Base-by-base conservation (phyloP, 92 coral and sea anemone species). In the Scolanthus callimorphus region DNA sequence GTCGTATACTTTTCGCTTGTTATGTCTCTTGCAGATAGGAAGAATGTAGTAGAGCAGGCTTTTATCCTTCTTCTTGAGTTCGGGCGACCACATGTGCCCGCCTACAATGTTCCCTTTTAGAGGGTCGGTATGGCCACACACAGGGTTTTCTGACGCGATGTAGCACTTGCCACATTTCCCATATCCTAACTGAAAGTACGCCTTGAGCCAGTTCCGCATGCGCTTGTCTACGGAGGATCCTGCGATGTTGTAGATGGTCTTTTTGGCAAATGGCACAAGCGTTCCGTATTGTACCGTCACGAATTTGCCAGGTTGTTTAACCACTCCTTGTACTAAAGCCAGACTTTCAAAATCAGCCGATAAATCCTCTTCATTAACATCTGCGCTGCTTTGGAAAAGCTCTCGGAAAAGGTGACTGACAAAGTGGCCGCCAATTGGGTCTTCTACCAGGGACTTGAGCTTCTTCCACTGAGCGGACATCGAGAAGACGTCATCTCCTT, bases 341-440 rank as follows among this genome's bases (percentile, higher is more conserved):
- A n/a, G n/a, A n/a, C n/a, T n/a, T n/a, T n/a, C n/a, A n/a, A n/a
- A n/a, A n/a, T n/a, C 1, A 51, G 10, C 21, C 26, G 23, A 0
- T 4, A 20, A 17, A 25, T 51, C 58, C 58, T 51, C 58, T 4
- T 25, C 31, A 21, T 22, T 38, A n/a, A n/a, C n/a, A 21, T 51
- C 58, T 22, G 2, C 58, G 37, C 58, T 26, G 20, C 58, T 51
- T 51, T 51, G 2, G 31, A 2, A 13, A 22, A 51, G 0, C 2
- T 51, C 58, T 25, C 29, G 30, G 58, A 51, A 20, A 4, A 51
- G 20, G 26, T 51, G 58, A 20, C 29, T 51, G 4, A 51, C 58
- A 51, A 51, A 17, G 29, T 51, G 58, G 23, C 58, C 58, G 31
- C 58, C 58, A 51, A 51, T 0, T 51, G 58, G 58, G 31, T 51